Evolutionary conservation across 1,140 invertebrate genomes (phyloP), one percentile per base, ranked within the genome.

Genomic region (Drosophila saltans): DNA sequence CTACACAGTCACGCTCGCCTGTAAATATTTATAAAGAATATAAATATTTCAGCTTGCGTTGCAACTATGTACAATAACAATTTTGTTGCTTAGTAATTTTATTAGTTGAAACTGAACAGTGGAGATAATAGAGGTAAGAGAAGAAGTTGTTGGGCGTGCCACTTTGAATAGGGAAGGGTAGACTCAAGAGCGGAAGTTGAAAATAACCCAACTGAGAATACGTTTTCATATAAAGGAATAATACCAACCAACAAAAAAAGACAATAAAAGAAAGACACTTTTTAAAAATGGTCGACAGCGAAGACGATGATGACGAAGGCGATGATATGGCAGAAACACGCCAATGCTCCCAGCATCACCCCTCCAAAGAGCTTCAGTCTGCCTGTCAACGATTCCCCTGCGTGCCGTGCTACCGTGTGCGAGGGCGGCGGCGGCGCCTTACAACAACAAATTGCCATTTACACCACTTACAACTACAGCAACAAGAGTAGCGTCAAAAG

Each of bases 261-360:
- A 52, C 24, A 52, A 52, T 26, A 52, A 24, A 52, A 69, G 78
- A 67, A 78, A 80, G 75, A 80, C 70, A 88, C 78, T 81, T 88
- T 80, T 69, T 45, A 67, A 78, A 78, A 72, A 68, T 88, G 80
- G 76, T 79, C 65, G 63, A 83, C 65, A 64, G 68, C 69, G 70
- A 71, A 72, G 80, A 88, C 72, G 76, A 82, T 63, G 70, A 52
- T 57, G 76, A 68, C 58, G 68, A 75, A 61, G 73, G 59, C 83
- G 80, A 88, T 88, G 84, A 88, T 88, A 88, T 64, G 84, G 80
- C 84, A 88, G 41, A 88, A 88, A 89, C 60, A 80, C 81, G 83
- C 84, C 73, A 80, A 67, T 77, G 56, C 60, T 65, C 48, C 36
- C 70, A 61, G 76, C 63, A 61, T 69, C 78, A 3, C 45, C 45